Base-by-base conservation (phyloP, 2,113 vertebrate species). In the Azemiops feae region DNA sequence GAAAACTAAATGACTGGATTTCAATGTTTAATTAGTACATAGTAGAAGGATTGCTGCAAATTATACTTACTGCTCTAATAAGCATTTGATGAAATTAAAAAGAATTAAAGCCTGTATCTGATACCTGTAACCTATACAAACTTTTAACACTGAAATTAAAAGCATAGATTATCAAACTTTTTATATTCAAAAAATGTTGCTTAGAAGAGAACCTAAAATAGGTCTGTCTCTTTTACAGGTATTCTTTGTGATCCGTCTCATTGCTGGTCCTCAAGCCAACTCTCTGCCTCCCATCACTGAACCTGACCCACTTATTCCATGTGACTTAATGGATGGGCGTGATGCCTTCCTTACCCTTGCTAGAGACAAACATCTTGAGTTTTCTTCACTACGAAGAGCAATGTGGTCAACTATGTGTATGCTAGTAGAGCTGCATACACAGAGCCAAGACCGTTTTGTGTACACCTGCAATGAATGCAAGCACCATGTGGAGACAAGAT, bases 391-490 rank as follows among this genome's bases (percentile, higher is more conserved):
- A 7, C 97, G 99, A 85, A 97, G 99, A 94, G 98, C 99, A 94
- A 98, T 98, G 97, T 99, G 99, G 99, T 99, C 99, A 93, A 99
- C 99, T 93, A 99, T 99, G 99, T 99, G 99, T 94, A 99, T 99
- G 99, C 95, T 99, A 96, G 99, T 99, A 96, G 99, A 99, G 95
- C 98, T 99, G 93, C 99, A 99, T 96, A 99, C 99, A 85, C 99
- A 99, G 97, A 99, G 99, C 97, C 99, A 99, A 97, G 99, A 99
- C 95, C 99, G 99, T 94, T 99, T 99, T 30, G 99, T 99, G 92
- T 99, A 99, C 95, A 99, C 99, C 93, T 99, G 99, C 97, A 99
- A 99, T 0, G 99, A 99, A 96, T 99, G 99, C 97, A 99, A 99
- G 95, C 99, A 99, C 96, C 99, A 99, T 0, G 99, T 99, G 97